Conservation (phyloP, 2,888 invertebrate genomes). For the Schizaphis graminum region DNA sequence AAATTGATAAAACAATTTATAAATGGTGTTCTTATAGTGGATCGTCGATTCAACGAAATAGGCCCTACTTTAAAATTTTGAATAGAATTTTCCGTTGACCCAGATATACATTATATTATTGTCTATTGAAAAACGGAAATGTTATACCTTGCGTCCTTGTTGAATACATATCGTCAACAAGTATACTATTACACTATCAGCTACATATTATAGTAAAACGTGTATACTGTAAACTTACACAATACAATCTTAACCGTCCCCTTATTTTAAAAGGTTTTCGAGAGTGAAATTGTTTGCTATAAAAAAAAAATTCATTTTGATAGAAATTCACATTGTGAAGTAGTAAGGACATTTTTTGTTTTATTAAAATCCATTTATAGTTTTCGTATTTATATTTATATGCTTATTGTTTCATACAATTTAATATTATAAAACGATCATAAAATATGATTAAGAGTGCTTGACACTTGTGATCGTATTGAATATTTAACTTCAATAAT, state of each 20-base stretch:
- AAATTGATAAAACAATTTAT: neutral
- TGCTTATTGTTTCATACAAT: neutral
- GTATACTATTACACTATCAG: slow-evolving; percentile 1
- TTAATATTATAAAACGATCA: neutral
- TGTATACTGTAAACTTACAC: neutral
- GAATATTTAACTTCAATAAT: neutral
- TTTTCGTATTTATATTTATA: neutral
- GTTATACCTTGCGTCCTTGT: neutral
- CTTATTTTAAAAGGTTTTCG: neutral
- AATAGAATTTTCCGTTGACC: slow-evolving; percentile 20
- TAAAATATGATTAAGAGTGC: neutral
- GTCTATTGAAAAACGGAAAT: neutral
- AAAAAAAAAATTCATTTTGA: neutral
- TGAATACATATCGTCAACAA: neutral
- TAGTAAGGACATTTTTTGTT: neutral
- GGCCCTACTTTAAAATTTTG: neutral
- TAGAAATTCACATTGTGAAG: neutral
- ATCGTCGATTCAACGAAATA: neutral
- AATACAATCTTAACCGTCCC: neutral
- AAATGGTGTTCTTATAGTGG: neutral
- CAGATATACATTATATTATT: slow-evolving; percentile 2
- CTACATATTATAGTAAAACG: neutral
- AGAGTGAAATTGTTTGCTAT: neutral
- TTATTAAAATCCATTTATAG: neutral
- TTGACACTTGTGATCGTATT: neutral